phyloP scores from a whole-genome alignment of 2,888 invertebrate species.

The Phragmatobia fuliginosa region DNA sequence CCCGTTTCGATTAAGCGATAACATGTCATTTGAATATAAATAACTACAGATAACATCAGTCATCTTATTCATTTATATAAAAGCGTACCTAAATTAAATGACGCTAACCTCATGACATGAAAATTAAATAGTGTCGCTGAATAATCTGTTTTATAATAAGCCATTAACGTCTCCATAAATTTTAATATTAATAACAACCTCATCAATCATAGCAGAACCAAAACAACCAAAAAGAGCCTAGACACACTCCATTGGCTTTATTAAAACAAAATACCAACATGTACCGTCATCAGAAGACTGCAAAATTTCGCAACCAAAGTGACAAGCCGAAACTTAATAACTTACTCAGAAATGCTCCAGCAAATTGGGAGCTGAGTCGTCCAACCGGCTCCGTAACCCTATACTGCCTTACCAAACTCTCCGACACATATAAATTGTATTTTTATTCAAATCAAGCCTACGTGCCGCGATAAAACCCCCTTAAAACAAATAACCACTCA shows the following conservation, averaged over 20 bases:
- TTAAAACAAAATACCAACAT: conserved; percentile 53
- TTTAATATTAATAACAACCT: conserved; percentile 39
- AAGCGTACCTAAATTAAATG: conserved; percentile 38
- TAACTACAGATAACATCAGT: conserved; percentile 37
- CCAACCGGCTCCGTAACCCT: conserved; percentile 82
- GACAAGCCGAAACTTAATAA: conserved; percentile 86
- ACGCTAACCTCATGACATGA: conserved; percentile 28
- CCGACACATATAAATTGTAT: conserved; percentile 86
- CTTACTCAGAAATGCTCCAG: conserved; percentile 85
- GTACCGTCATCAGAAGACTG: conserved; percentile 66
- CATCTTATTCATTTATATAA: conserved; percentile 32
- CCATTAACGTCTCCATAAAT: conserved; percentile 41
- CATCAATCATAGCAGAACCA: conserved; percentile 44
- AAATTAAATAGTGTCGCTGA: conserved; percentile 26
- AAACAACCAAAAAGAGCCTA: conserved; percentile 51
- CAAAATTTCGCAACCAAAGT: conserved; percentile 84
- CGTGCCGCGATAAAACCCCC: conserved; percentile 82
- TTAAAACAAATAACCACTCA: conserved; percentile 83
- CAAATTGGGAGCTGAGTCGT: conserved; percentile 83
- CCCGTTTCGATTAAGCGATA: conserved; percentile 35
- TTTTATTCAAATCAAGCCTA: conserved; percentile 86
- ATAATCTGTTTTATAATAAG: conserved; percentile 43
- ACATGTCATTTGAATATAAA: conserved; percentile 32
- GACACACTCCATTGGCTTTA: conserved; percentile 50
- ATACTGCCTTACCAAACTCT: conserved; percentile 79